A percentile compares a stretch with the other conserved stretches of the same genome.
These are phyloP conservation scores for Eupithecia centaureata DNA, from an alignment of 2,888 invertebrate genomes.

Conservation along the genomic window DNA sequence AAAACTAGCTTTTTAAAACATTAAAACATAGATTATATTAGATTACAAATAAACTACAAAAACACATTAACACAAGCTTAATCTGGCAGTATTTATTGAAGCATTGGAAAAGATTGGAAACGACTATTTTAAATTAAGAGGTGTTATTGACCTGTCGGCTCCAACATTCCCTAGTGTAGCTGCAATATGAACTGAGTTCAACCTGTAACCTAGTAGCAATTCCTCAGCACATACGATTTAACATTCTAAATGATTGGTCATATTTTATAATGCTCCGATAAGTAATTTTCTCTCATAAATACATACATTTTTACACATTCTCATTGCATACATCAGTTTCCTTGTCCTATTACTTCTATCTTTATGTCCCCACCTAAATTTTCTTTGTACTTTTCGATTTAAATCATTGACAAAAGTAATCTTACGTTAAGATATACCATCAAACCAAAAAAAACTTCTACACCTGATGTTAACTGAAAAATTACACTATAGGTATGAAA, in stretches of 20 bases:
- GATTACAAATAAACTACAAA: neutral
- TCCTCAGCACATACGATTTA: slow-evolving; percentile 63
- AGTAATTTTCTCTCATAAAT: slow-evolving; percentile 61
- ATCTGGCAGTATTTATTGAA: neutral
- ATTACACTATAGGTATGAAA: slow-evolving; percentile 67
- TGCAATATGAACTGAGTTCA: slow-evolving; percentile 43
- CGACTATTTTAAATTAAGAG: neutral
- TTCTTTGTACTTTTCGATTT: slow-evolving; percentile 78
- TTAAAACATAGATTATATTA: slow-evolving; percentile 5
- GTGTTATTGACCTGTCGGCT: neutral
- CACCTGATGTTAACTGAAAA: slow-evolving; percentile 67
- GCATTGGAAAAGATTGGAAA: neutral
- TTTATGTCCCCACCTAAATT: slow-evolving; percentile 62
- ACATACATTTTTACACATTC: slow-evolving; percentile 68
- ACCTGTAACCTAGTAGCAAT: slow-evolving; percentile 59
- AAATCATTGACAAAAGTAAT: slow-evolving; percentile 68
- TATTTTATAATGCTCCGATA: slow-evolving; percentile 51
- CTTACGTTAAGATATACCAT: slow-evolving; percentile 69
- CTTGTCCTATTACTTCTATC: slow-evolving; percentile 55
- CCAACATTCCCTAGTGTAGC: slow-evolving; percentile 38
- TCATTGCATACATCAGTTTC: slow-evolving; percentile 54
- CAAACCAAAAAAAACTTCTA: slow-evolving; percentile 70
- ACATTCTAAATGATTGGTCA: slow-evolving; percentile 62
- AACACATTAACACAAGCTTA: neutral
- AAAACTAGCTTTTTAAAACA: slow-evolving; percentile 7